Evolutionary conservation across 2,888 invertebrate genomes (phyloP).

Genomic region (Didymodactylos carnosus): DNA sequence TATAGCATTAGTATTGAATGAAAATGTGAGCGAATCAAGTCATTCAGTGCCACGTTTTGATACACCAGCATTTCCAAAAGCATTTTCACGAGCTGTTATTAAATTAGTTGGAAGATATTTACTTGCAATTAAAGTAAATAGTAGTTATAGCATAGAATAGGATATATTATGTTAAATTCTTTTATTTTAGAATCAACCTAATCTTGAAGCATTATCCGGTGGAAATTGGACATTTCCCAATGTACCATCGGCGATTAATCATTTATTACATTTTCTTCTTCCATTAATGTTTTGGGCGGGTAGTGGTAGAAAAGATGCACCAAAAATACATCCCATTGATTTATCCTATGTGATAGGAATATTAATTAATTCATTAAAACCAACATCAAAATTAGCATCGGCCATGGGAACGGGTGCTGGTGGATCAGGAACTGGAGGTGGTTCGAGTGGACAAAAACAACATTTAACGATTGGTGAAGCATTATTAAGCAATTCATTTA

Average conservation of each 20-base stretch:
- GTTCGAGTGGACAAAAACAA: background rate
- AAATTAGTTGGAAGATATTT: slow-evolving; percentile 8
- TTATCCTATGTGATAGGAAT: slow-evolving; percentile 72
- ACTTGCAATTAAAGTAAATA: background rate
- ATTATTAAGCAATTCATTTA: background rate
- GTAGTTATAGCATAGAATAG: background rate
- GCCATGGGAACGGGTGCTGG: background rate
- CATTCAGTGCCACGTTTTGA: background rate
- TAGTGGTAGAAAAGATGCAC: slow-evolving; percentile 46
- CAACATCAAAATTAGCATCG: slow-evolving; percentile 22
- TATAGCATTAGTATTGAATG: background rate
- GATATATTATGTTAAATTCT: no score
- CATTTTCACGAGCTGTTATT: slow-evolving; percentile 5
- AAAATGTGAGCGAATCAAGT: background rate
- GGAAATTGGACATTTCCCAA: background rate
- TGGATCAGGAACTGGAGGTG: background rate
- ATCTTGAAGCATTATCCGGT: slow-evolving; percentile 1
- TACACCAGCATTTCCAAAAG: background rate
- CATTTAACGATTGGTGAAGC: background rate
- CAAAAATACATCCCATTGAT: slow-evolving; percentile 66
- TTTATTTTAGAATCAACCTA: background rate
- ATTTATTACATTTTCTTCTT: slow-evolving; percentile 8
- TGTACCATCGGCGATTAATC: background rate
- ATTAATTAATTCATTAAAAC: slow-evolving; percentile 63
- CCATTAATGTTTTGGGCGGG: slow-evolving; percentile 8